phyloP scores from a whole-genome alignment of 1,140 invertebrate genomes.

The Trichoplusia ni region DNA sequence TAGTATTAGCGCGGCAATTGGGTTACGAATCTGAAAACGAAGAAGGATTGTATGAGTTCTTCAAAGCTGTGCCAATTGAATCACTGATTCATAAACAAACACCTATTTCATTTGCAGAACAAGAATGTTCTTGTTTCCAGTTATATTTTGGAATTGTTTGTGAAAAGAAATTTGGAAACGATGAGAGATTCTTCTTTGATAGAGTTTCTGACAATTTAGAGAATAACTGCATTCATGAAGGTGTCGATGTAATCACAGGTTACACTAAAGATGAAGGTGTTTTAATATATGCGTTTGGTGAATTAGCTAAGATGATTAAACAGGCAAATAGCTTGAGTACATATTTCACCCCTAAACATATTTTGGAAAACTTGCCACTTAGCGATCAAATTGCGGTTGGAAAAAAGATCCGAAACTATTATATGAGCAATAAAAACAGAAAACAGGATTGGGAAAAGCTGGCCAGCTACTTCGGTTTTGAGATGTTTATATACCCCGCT shows the following conservation, averaged over 20 bases:
- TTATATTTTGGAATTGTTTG: slow-evolving; percentile 67
- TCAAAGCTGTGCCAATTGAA: slow-evolving; percentile 53
- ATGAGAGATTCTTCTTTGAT: slow-evolving; percentile 59
- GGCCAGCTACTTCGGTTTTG: neutral
- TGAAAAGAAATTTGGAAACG: slow-evolving; percentile 65
- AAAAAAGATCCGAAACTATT: slow-evolving; percentile 68
- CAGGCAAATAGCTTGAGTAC: slow-evolving; percentile 47
- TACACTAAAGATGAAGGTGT: slow-evolving; percentile 28
- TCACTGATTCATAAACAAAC: neutral
- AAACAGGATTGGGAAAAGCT: slow-evolving; percentile 24
- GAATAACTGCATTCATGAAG: slow-evolving; percentile 55
- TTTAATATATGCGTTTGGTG: neutral
- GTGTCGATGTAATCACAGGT: slow-evolving; percentile 69
- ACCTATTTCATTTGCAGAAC: slow-evolving; percentile 53
- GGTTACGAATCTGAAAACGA: slow-evolving; percentile 72
- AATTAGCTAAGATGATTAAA: neutral
- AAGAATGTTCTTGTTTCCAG: slow-evolving; percentile 53
- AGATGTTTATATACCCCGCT: slow-evolving; percentile 24
- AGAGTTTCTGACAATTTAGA: slow-evolving; percentile 54
- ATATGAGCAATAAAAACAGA: slow-evolving; percentile 66
- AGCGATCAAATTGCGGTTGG: slow-evolving; percentile 48
- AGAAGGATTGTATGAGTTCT: slow-evolving; percentile 69
- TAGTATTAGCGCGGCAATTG: slow-evolving; percentile 66
- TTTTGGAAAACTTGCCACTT: slow-evolving; percentile 35
- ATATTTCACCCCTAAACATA: slow-evolving; percentile 53